Evolutionary conservation across 1,140 invertebrate genomes (phyloP).

Genomic region (Lepidurus arcticus): DNA sequence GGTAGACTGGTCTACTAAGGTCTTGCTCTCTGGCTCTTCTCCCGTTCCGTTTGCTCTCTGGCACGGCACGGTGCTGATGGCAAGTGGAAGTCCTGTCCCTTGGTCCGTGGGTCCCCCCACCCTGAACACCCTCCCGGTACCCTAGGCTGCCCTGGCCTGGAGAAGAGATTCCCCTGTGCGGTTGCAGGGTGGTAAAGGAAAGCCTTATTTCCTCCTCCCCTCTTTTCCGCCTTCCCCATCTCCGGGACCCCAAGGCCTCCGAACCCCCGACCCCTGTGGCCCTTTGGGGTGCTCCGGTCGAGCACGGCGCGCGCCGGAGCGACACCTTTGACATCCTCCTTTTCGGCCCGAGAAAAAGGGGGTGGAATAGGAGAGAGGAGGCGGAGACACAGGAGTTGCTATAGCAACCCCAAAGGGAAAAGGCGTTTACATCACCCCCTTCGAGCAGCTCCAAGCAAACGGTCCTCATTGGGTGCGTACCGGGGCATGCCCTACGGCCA

Average conservation of each 20-base stretch:
- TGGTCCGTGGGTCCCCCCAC: not conserved
- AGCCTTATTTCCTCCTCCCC: not conserved
- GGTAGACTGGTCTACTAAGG: conserved; percentile 21
- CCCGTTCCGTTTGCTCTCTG: conserved; percentile 20
- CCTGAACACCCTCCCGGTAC: not conserved
- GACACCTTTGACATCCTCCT: conserved; percentile 5
- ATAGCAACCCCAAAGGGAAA: not conserved
- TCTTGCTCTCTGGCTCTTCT: conserved; percentile 18
- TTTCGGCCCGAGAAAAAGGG: not conserved
- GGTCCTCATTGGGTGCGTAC: conserved; percentile 2
- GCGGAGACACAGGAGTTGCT: conserved; percentile 1
- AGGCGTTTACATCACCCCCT: not conserved
- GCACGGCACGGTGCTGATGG: conserved; percentile 20
- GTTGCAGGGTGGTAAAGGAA: not conserved
- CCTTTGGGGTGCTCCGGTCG: conserved; percentile 20
- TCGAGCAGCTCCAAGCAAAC: not conserved
- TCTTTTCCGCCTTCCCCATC: not conserved
- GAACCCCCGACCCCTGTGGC: conserved; percentile 16
- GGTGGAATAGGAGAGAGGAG: not conserved
- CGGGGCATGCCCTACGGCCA: conserved; percentile 16
- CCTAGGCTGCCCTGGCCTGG: not conserved
- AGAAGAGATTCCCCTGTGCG: not conserved
- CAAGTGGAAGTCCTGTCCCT: conserved; percentile 20
- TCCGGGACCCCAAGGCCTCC: not conserved
- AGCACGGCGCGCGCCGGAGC: conserved; percentile 19